These are phyloP conservation scores for Tachysurus vachellii DNA, from an alignment of 2,113 vertebrate genomes.

Conservation along the genomic window DNA sequence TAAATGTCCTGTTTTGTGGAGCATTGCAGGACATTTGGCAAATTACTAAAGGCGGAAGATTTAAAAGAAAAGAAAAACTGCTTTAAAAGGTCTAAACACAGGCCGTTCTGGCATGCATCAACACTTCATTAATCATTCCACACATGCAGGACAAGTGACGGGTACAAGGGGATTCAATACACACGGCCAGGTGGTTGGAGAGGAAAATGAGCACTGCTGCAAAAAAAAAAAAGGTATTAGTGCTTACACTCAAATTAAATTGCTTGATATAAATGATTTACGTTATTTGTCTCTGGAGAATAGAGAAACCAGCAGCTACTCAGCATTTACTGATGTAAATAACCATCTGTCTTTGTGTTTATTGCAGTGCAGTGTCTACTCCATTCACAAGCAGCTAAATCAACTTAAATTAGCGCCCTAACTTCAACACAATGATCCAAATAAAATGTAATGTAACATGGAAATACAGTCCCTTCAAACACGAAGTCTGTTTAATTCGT, in stretches of 20 bases:
- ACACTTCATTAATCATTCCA: conserved; percentile 23
- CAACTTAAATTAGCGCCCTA: not conserved
- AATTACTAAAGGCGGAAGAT: not conserved
- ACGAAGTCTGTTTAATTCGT: not conserved
- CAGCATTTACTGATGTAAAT: not conserved
- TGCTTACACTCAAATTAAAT: conserved; percentile 18
- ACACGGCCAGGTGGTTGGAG: conserved; percentile 7
- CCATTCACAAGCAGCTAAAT: not conserved
- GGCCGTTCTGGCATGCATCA: not conserved
- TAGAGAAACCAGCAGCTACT: not conserved
- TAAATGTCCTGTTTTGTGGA: not conserved
- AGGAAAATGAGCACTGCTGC: not conserved
- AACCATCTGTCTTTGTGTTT: not conserved
- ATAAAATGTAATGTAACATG: not conserved
- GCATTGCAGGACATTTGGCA: not conserved
- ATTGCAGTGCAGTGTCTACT: not conserved
- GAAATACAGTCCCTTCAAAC: too few relatives aligned
- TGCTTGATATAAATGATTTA: conserved; percentile 5
- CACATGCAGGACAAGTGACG: conserved; percentile 18
- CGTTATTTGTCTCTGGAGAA: not conserved
- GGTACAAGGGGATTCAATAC: not conserved
- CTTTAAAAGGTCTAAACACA: conserved; percentile 8
- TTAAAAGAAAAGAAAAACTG: not conserved
- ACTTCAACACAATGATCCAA: not conserved
- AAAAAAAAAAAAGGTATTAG: not conserved